A percentile compares a stretch with the other conserved stretches of the same genome.
phyloP scores from a whole-genome alignment of 1,140 invertebrate species.

The Bombus sibiricus region DNA sequence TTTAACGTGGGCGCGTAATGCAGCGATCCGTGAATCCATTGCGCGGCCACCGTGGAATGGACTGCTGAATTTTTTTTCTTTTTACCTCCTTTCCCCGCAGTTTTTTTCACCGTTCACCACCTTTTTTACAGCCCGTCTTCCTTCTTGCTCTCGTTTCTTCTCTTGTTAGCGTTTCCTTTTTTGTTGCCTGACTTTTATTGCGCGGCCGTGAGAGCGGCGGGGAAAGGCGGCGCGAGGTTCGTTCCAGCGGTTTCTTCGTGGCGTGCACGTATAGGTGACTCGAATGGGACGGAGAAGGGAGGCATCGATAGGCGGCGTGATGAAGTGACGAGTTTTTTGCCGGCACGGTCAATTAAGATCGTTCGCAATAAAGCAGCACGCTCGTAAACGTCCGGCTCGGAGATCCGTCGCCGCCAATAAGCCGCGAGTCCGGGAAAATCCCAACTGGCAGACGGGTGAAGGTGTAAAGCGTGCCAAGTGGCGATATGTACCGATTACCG shows the following conservation, averaged over 20 bases:
- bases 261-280: too few species aligned
- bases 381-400: constrained; percentile 20
- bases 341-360: constrained; percentile 37
- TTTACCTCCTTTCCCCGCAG: neutral
- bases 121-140: neutral
- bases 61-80: constrained; percentile 6
- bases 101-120: neutral
- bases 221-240: neutral
- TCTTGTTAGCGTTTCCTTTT: neutral
- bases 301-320: constrained; percentile 16
- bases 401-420: constrained; percentile 1
- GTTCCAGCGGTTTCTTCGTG: neutral
- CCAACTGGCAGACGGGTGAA: neutral
- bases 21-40: constrained; percentile 50
- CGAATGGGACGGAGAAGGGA: neutral
- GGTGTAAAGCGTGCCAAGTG: constrained; percentile 9
- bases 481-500: neutral
- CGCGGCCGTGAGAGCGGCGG: neutral
- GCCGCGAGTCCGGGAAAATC: neutral
- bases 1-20: constrained; percentile 53
- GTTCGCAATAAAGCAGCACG: constrained; percentile 22
- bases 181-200: neutral
- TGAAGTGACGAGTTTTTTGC: constrained; percentile 16
- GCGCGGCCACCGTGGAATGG: constrained; percentile 44
- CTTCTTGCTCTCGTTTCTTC: neutral